Evolutionary conservation across 2,113 vertebrate genomes (phyloP), one percentile per base, ranked within the genome.

Genomic region (Polyodon spathula): DNA sequence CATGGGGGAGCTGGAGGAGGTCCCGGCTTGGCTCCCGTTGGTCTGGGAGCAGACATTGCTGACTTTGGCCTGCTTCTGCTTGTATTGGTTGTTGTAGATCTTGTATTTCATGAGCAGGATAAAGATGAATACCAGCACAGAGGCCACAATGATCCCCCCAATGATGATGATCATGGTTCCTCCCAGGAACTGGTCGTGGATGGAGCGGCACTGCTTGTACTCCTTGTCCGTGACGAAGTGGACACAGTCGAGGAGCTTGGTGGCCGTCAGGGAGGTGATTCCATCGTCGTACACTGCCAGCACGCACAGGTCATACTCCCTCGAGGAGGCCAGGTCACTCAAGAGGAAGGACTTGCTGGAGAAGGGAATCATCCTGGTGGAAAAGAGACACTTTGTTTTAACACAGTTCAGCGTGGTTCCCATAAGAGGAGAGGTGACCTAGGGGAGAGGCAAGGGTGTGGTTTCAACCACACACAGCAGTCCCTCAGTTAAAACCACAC

Each of bases 81-180:
- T 89, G 75, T 86, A 85, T 66, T 87, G 82, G 76, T 86, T 85
- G 6, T 84, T 87, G 78, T 91, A 88, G 16, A 89, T 84, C 71
- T 90, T 91, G 76, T 90, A 91, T 72, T 89, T 86, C 84, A 90
- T 89, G 63, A 91, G 83, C 9, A 91, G 85, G 69, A 91, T 90
- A 75, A 91, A 89, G 74, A 89, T 91, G 75, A 91, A 91, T 67
- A 91, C 89, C 48, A 91, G 79, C 43, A 91, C 88, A 0, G 87
- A 89, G 4, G 89, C 89, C 67, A 90, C 89, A 12, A 91, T 91
- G 76, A 91, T 89, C 6, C 89, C 89, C 0, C 89, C 89, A 4
- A 91, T 90, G 70, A 90, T 84, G 67, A 91, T 89, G 73, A 91
- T 91, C 89, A 91, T 90, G 59, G 89, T 91, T 0, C 89, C 88